Percentiles rank a stretch among this genome's conserved stretches.
Evolutionary conservation across 2,888 invertebrate species (phyloP).

Genomic region (Calameuta filiformis): DNA sequence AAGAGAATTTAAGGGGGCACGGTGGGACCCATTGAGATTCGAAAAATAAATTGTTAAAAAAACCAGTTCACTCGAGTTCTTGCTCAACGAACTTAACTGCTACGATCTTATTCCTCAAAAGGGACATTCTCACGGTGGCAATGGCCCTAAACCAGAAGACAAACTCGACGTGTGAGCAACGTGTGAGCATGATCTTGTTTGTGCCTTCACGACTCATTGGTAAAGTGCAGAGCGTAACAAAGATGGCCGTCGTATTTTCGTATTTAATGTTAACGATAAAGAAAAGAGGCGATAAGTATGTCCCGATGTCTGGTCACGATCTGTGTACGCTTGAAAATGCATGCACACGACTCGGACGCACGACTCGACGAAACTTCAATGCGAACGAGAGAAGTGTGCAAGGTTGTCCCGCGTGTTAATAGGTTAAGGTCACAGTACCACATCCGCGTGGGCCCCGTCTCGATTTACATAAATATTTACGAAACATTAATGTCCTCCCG

Average conservation of each 20-base stretch:
- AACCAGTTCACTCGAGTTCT: constrained; percentile 40
- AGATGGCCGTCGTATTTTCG: not conserved
- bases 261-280: not conserved
- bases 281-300: not conserved
- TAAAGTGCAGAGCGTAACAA: not conserved
- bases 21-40: constrained; percentile 35
- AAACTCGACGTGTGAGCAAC: not conserved
- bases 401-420: constrained; percentile 33
- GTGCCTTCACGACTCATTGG: not conserved
- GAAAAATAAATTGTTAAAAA: constrained; percentile 32
- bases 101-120: constrained; percentile 27
- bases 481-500: constrained; percentile 20
- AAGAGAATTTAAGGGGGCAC: not conserved
- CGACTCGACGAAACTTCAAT: not conserved
- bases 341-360: not conserved
- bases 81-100: constrained; percentile 20
- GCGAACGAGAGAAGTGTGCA: constrained; percentile 23
- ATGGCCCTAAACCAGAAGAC: not conserved
- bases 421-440: constrained; percentile 46
- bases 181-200: not conserved
- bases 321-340: not conserved
- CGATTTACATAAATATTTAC: constrained; percentile 40
- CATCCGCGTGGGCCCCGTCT: constrained; percentile 34
- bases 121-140: constrained; percentile 24
- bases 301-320: not conserved